A percentile compares a stretch with the other conserved stretches of the same genome.
phyloP scores from a whole-genome alignment of 2,888 invertebrate genomes.

The Tiphia femorata region DNA sequence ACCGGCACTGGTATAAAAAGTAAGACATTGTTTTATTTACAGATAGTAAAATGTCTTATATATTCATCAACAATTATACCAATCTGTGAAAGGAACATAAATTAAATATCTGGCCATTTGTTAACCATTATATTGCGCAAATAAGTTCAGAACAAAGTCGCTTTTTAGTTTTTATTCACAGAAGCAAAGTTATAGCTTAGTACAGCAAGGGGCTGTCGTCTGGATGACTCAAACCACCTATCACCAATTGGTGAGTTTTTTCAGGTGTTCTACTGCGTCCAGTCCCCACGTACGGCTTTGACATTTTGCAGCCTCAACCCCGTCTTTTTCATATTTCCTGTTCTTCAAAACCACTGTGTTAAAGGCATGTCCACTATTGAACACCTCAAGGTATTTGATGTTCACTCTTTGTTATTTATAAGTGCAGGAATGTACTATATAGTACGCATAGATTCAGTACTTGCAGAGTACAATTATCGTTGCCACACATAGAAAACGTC shows the following conservation, averaged over 20 bases:
- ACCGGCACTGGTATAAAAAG: conserved; percentile 48
- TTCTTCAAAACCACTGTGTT: conserved; percentile 30
- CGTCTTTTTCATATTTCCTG: conserved; percentile 7
- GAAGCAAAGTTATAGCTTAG: conserved; percentile 35
- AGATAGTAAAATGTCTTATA: conserved; percentile 13
- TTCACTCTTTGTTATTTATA: conserved; percentile 34
- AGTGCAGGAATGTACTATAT: not conserved
- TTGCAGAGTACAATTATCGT: conserved; percentile 19
- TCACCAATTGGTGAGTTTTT: conserved; percentile 43
- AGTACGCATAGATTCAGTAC: conserved; percentile 20
- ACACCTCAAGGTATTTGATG: conserved; percentile 40
- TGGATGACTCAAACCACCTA: conserved; percentile 37
- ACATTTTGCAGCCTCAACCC: conserved; percentile 14
- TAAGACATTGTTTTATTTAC: conserved; percentile 38
- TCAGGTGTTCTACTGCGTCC: conserved; percentile 42
- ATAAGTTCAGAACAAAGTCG: conserved; percentile 37
- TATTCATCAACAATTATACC: conserved; percentile 1
- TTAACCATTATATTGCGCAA: conserved; percentile 39
- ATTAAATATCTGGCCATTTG: conserved; percentile 41
- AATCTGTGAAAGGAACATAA: conserved; percentile 36
- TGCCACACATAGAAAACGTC: not conserved
- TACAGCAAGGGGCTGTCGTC: conserved; percentile 39
- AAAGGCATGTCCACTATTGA: conserved; percentile 43
- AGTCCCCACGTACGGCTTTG: conserved; percentile 21
- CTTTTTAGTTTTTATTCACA: conserved; percentile 45